Conservation (phyloP, 2,888 invertebrate species). For the Apodemia duryi region DNA sequence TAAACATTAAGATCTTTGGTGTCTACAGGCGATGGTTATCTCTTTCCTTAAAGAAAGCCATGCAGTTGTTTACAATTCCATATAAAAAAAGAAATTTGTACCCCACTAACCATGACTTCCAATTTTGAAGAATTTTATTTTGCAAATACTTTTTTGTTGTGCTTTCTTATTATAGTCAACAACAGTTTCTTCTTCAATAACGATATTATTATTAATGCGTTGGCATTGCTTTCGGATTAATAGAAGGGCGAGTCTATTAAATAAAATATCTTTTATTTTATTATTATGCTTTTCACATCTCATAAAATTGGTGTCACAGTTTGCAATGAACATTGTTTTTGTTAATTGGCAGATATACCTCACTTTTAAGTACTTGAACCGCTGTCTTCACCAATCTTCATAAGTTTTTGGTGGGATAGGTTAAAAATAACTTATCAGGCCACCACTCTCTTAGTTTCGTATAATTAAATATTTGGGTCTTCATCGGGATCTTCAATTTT, state of each 20-base stretch:
- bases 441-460: constrained; percentile 17
- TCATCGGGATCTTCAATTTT: neutral
- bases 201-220: neutral
- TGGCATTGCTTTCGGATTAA: neutral
- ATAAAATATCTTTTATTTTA: neutral
- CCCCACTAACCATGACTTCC: no score
- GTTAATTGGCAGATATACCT: neutral
- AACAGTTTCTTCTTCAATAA: neutral
- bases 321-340: neutral
- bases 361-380: neutral
- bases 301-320: neutral
- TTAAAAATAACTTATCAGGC: constrained; percentile 15
- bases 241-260: neutral
- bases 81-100: no score
- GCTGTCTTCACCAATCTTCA: neutral
- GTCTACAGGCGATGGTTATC: no score
- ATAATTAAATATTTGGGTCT: neutral
- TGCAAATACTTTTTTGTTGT: neutral
- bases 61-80: no score
- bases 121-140: neutral
- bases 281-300: neutral
- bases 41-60: no score
- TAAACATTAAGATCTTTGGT: no score
- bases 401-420: constrained; percentile 10
- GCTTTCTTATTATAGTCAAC: neutral